These are phyloP conservation scores for Lycodopsis pacificus DNA, from an alignment of 2,797 vertebrate species.

Conservation along the genomic window DNA sequence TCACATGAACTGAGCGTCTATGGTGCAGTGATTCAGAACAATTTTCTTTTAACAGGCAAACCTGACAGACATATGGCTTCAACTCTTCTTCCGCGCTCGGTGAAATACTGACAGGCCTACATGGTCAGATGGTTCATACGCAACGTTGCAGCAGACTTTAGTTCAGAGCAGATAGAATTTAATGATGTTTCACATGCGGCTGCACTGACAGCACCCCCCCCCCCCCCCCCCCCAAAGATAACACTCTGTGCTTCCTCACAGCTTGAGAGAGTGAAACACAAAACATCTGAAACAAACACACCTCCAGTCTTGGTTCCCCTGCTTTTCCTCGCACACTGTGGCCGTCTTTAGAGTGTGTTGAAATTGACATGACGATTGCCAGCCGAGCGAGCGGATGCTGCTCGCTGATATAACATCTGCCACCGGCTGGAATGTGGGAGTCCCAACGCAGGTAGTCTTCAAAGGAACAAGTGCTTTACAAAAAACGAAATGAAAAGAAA, in stretches of 20 bases:
- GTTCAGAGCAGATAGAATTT: constrained; percentile 14
- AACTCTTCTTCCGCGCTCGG: background rate
- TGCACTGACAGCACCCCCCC: too few relatives aligned
- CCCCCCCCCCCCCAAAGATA: background rate
- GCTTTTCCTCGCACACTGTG: background rate
- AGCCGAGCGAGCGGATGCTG: constrained; percentile 28
- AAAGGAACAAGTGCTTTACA: constrained; percentile 20
- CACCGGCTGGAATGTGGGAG: constrained; percentile 19
- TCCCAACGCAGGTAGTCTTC: constrained; percentile 29
- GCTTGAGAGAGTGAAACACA: constrained; percentile 8
- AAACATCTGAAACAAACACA: constrained; percentile 1
- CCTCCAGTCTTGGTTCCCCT: background rate
- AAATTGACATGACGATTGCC: constrained; percentile 38
- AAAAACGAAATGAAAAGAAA: constrained; percentile 9
- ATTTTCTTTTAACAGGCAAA: background rate
- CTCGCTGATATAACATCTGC: constrained; percentile 40
- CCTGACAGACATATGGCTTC: too few relatives aligned
- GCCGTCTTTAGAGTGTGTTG: background rate
- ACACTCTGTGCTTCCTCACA: background rate
- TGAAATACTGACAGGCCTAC: constrained; percentile 4
- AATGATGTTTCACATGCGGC: constrained; percentile 8
- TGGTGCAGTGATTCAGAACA: background rate
- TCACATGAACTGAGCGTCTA: background rate
- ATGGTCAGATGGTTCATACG: background rate
- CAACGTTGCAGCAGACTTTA: constrained; percentile 20